Evolutionary conservation across 2,113 vertebrate species (phyloP), one percentile per base, ranked within the genome.

Genomic region (Stigmatopora argus): DNA sequence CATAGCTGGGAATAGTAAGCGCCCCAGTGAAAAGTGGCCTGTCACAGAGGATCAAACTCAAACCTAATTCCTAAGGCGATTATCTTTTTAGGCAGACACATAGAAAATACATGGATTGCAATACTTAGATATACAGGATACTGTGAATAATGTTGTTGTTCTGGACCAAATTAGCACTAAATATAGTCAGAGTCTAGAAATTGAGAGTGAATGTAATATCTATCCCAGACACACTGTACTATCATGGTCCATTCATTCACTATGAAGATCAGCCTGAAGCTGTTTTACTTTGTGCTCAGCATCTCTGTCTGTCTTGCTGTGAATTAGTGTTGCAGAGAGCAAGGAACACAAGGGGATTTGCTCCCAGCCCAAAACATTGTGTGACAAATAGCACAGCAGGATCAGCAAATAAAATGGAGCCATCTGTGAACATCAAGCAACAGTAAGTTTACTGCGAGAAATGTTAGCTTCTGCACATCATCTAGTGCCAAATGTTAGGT

Each of bases 161-260:
- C 19, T 53, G 19, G 51, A 19, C 21, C 51, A 53, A 53, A 53
- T 53, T 23, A 53, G 1, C 10, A 4, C 3, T 21, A 23, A 51
- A 21, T 12, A 21, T 23, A 21, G 8, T 52, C 49, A 52, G 11
- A 23, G 4, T 21, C 51, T 12, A 53, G 19, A 53, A 52, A 21
- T 19, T 57, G 7, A 17, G 31, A 55, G 51, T 55, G 48, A 71
- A 65, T 56, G 47, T 34, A 0, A 71, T 49, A 26, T 73, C 65
- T 68, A 76, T 77, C 74, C 66, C 66, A 81, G 74, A 77, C 74
- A 79, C 78, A 63, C 70, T 67, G 72, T 23, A 73, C 74, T 70
- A 66, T 79, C 74, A 80, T 60, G 64, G 70, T 60, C 81, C 72
- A 69, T 80, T 83, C 74, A 83, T 79, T 83, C 77, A 63, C 71